Percentiles rank a stretch among this genome's conserved stretches.
Conservation (phyloP, 2,888 invertebrate species). For the Tipula confusa region DNA sequence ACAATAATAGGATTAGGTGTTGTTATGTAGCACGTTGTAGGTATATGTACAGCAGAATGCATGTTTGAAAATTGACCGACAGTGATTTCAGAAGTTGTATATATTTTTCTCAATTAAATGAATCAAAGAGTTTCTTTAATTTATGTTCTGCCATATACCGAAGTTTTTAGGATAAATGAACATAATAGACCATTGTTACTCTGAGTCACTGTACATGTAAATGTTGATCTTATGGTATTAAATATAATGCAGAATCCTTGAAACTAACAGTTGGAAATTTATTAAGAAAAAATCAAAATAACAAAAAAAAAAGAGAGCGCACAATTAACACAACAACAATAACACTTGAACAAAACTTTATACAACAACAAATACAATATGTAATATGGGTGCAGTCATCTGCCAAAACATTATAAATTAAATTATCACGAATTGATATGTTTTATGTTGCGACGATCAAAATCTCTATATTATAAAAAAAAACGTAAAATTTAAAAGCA, state of each 20-base stretch:
- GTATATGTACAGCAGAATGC: neutral
- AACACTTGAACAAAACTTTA: too few relatives aligned
- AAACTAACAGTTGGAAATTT: neutral
- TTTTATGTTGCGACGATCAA: constrained; percentile 8
- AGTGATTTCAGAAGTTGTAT: neutral
- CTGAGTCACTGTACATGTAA: too few relatives aligned
- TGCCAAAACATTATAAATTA: neutral
- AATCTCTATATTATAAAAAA: neutral
- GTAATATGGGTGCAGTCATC: neutral
- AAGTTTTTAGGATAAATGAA: too few relatives aligned
- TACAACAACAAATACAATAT: neutral
- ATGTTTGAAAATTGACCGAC: neutral
- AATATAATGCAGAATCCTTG: neutral
- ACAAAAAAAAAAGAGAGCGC: neutral
- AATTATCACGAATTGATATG: constrained; percentile 16
- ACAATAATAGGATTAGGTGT: too few relatives aligned
- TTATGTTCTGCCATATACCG: neutral
- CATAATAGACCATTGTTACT: too few relatives aligned
- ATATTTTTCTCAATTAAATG: neutral
- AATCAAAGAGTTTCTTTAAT: neutral
- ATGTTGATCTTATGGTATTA: neutral
- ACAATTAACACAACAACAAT: neutral
- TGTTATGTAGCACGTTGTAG: too few relatives aligned
- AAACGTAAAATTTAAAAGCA: neutral
- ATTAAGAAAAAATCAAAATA: neutral